phyloP scores from a whole-genome alignment of 2,113 vertebrate species.

The Synodontis membranacea region DNA sequence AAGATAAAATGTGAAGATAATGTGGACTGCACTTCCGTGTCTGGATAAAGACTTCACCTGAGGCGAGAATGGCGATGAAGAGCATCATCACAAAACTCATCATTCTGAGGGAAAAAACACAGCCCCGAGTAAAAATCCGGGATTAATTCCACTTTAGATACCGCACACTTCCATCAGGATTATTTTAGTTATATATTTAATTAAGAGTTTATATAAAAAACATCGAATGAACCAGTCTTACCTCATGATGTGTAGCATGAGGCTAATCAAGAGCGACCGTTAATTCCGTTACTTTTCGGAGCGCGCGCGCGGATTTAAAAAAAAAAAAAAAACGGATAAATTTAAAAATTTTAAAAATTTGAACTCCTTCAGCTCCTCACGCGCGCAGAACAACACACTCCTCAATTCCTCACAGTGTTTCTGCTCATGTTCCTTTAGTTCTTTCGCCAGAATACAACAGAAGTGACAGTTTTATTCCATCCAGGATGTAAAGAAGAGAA shows the following conservation, averaged over 20 bases:
- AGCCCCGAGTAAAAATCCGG: fast-evolving
- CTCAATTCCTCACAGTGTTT: not conserved
- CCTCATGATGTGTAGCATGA: not conserved
- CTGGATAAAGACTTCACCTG: not conserved
- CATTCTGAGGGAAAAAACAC: not conserved
- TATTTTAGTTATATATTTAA: too few species aligned
- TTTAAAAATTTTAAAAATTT: too few species aligned
- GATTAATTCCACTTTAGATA: not conserved
- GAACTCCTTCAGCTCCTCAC: not conserved
- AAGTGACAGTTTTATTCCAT: not conserved
- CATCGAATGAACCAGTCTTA: not conserved
- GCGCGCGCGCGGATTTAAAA: too few species aligned
- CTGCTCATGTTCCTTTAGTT: not conserved
- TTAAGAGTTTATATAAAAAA: not conserved
- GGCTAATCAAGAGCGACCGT: not conserved
- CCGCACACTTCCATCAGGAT: too few species aligned
- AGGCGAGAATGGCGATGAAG: not conserved
- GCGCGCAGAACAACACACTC: not conserved
- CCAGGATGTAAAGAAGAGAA: not conserved
- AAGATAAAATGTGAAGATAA: too few species aligned
- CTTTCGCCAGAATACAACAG: not conserved
- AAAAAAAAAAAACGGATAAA: too few species aligned
- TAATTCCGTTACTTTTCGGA: not conserved
- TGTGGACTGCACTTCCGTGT: not conserved
- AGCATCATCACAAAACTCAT: not conserved